Evolutionary conservation across 2,113 vertebrate species (phyloP).

Genomic region (Lanius collurio): DNA sequence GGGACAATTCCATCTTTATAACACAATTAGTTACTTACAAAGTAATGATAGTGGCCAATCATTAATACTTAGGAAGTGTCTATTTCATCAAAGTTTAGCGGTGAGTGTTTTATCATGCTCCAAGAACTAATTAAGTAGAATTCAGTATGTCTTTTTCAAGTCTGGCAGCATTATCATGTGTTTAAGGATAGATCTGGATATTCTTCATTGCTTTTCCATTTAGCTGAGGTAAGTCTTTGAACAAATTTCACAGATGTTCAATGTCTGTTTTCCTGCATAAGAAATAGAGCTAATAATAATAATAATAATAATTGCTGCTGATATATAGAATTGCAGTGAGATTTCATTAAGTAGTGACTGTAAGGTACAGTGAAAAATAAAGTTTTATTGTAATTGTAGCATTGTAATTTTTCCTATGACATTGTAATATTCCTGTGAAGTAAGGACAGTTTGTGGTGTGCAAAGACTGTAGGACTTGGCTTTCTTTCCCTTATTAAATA

Average conservation of each 20-base stretch:
- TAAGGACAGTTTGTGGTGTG: not conserved
- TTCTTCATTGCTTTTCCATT: slow-evolving; percentile 13
- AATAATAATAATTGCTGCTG: not conserved
- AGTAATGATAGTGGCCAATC: not conserved
- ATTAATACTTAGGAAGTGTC: slow-evolving; percentile 1
- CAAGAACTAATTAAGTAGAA: slow-evolving; percentile 43
- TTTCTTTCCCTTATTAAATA: not conserved
- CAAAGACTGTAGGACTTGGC: not conserved
- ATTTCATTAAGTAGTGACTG: not conserved
- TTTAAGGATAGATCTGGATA: slow-evolving; percentile 19
- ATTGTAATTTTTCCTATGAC: not conserved
- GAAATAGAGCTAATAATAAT: not conserved
- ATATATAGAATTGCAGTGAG: not conserved
- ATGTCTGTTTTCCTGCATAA: slow-evolving; percentile 6
- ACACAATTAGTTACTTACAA: not conserved
- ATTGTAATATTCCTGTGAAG: not conserved
- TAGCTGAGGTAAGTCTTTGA: slow-evolving; percentile 27
- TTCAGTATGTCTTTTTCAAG: slow-evolving; percentile 1
- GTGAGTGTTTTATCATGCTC: slow-evolving; percentile 5
- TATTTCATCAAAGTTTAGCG: slow-evolving; percentile 21
- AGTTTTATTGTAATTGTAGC: not conserved
- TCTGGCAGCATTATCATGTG: not conserved
- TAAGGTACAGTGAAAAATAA: not conserved
- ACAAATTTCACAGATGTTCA: slow-evolving; percentile 36
- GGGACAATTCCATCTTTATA: not conserved